phyloP scores from a whole-genome alignment of 2,113 vertebrate genomes.

The Xyrauchen texanus region DNA sequence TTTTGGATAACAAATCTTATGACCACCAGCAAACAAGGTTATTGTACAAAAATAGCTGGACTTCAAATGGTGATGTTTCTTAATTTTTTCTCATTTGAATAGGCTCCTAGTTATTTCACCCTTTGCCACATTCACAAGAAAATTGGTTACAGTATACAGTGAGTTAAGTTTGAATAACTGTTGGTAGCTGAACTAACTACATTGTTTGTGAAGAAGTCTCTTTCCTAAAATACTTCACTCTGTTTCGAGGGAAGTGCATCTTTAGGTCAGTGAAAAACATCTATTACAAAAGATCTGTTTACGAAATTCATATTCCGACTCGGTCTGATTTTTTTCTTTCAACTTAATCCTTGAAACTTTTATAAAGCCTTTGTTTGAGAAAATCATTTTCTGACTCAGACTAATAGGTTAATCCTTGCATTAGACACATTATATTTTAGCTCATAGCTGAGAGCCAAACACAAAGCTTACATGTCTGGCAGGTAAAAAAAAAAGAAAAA shows the following conservation, averaged over 20 bases:
- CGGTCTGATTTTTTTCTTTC: neutral
- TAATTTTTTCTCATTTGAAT: too few relatives aligned
- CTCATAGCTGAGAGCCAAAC: conserved; percentile 33
- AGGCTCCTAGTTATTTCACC: neutral
- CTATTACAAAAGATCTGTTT: neutral
- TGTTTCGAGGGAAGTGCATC: neutral
- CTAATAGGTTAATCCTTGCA: neutral
- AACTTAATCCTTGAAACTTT: neutral
- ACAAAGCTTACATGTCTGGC: neutral
- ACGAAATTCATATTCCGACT: neutral
- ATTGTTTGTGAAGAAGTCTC: neutral
- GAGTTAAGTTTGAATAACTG: neutral
- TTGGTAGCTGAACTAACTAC: neutral
- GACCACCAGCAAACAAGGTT: too few relatives aligned
- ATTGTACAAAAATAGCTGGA: too few relatives aligned
- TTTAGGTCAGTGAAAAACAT: neutral
- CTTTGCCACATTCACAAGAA: neutral
- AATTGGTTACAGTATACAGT: neutral
- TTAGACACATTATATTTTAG: conserved; percentile 3
- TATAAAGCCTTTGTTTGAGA: neutral
- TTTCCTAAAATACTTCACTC: too few relatives aligned
- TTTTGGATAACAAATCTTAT: too few relatives aligned
- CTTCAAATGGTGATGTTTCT: too few relatives aligned
- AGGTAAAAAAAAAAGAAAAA: conserved; percentile 14
- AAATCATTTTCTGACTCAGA: neutral